Conservation (phyloP, 2,113 vertebrate genomes). For the Hystrix brachyura region DNA sequence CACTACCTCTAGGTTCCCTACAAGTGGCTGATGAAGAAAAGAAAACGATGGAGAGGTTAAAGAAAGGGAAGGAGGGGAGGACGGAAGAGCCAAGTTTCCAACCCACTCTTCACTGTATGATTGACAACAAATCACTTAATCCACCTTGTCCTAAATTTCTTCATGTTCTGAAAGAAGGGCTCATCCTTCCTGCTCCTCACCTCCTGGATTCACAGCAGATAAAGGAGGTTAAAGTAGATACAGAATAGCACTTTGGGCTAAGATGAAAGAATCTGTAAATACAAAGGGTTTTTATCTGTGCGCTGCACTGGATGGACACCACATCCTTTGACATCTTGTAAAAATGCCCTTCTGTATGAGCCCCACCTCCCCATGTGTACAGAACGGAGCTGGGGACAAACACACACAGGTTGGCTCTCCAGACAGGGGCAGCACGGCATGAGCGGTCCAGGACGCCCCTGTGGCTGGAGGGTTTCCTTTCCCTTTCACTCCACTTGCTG, state of each 20-base stretch:
- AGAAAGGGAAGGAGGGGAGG: neutral
- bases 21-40: neutral
- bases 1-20: neutral
- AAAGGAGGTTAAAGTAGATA: neutral
- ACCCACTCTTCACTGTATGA: neutral
- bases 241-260: neutral
- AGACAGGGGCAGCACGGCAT: neutral
- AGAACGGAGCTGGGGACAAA: neutral
- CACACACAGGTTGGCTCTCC: neutral
- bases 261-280: constrained; percentile 37
- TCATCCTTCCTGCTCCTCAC: neutral
- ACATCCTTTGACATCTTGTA: neutral
- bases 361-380: neutral
- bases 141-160: neutral
- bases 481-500: neutral
- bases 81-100: neutral
- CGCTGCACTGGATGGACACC: neutral
- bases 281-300: neutral
- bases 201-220: neutral
- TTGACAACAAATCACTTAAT: neutral
- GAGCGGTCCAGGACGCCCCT: neutral
- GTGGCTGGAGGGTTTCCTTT: neutral
- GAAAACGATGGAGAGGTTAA: neutral
- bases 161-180: neutral
- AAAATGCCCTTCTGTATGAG: neutral